Conservation (phyloP, 2,113 vertebrate genomes). For the Eudyptes chrysolophus region DNA sequence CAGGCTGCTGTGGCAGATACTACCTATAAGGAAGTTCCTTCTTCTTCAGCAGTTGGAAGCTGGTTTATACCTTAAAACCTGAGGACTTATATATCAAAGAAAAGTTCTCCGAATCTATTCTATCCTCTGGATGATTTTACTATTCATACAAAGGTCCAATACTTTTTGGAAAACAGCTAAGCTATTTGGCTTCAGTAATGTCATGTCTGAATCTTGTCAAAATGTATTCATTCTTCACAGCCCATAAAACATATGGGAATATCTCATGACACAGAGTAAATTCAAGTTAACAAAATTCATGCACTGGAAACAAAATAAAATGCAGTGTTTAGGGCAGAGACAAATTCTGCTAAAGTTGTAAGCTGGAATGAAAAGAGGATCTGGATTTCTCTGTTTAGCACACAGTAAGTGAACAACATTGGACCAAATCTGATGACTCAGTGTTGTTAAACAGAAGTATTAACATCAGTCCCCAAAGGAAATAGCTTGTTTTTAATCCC, state of each 20-base stretch:
- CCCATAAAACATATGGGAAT: neutral
- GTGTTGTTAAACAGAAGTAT: neutral
- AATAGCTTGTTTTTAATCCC: neutral
- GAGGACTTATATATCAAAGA: neutral
- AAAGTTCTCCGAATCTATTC: neutral
- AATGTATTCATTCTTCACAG: neutral
- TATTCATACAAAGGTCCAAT: neutral
- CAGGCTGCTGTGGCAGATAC: neutral
- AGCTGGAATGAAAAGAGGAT: neutral
- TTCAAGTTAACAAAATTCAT: neutral
- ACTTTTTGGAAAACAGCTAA: neutral
- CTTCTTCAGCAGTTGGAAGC: neutral
- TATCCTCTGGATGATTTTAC: neutral
- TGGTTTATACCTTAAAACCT: neutral
- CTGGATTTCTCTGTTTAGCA: neutral
- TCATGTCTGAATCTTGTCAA: conserved; percentile 1
- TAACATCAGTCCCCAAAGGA: neutral
- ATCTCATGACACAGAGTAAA: neutral
- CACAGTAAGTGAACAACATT: neutral
- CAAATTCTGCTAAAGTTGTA: neutral
- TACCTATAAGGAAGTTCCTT: neutral
- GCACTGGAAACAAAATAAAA: neutral
- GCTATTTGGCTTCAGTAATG: neutral
- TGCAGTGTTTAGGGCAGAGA: neutral
- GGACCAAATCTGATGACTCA: neutral